Percentiles rank a stretch among this genome's conserved stretches.
phyloP scores from a whole-genome alignment of 2,113 vertebrate genomes.

The Crotalus horridus region DNA sequence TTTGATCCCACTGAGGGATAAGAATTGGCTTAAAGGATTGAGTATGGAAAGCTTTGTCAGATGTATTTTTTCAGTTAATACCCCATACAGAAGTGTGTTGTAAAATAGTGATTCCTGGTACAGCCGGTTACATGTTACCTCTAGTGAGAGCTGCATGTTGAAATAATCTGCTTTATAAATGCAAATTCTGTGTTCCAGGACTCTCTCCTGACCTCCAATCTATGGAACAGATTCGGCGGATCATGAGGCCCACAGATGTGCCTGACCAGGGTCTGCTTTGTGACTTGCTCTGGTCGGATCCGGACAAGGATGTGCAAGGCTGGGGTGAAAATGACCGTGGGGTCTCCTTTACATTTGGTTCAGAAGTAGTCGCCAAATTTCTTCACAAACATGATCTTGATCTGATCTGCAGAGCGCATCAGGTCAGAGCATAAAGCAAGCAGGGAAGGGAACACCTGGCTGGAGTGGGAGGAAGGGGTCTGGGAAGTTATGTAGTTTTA shows the following conservation, averaged over 20 bases:
- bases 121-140: neutral
- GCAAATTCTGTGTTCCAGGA: conserved; percentile 56
- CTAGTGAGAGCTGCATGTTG: neutral
- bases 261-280: conserved; percentile 96
- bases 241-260: conserved; percentile 95
- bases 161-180: neutral
- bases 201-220: conserved; percentile 94
- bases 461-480: accelerated
- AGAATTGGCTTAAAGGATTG: neutral
- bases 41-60: neutral
- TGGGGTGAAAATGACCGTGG: conserved; percentile 97
- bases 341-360: conserved; percentile 94
- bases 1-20: neutral
- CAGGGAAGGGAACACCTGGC: neutral
- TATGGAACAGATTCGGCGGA: conserved; percentile 95
- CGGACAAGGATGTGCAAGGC: conserved; percentile 94
- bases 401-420: conserved; percentile 94
- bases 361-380: conserved; percentile 95
- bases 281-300: conserved; percentile 94
- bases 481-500: neutral
- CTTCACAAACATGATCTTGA: conserved; percentile 97
- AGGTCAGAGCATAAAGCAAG: conserved; percentile 68
- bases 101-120: neutral
- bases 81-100: neutral
- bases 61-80: neutral